phyloP scores from a whole-genome alignment of 2,113 vertebrate genomes.

The Callopanchax toddi region DNA sequence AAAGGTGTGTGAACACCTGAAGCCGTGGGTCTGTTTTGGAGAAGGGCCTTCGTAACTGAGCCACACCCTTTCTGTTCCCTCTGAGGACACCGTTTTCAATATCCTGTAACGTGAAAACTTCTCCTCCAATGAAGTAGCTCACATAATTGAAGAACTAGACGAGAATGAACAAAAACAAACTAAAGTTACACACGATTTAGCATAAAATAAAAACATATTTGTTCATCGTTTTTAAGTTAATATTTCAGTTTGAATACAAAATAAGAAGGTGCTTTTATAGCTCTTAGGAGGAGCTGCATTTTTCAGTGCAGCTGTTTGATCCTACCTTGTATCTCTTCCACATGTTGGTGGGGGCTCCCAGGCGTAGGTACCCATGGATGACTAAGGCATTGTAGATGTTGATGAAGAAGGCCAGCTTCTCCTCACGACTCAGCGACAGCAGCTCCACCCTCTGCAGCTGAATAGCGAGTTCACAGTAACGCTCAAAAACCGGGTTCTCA shows the following conservation, averaged over 20 bases:
- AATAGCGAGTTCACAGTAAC: constrained; percentile 78
- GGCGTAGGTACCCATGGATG: constrained; percentile 79
- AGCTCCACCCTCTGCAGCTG: constrained; percentile 82
- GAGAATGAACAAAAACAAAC: constrained; percentile 2
- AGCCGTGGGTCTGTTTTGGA: constrained; percentile 81
- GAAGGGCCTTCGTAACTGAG: constrained; percentile 80
- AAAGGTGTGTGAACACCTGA: constrained; percentile 59
- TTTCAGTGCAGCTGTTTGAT: constrained; percentile 2
- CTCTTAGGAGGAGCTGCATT: neutral
- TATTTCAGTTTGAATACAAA: too few species aligned
- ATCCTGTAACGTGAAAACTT: constrained; percentile 83
- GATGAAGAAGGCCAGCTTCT: constrained; percentile 85
- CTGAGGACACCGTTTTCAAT: constrained; percentile 83
- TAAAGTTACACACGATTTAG: too few species aligned
- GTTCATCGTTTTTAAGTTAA: too few species aligned
- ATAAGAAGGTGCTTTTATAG: too few species aligned
- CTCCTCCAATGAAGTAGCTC: constrained; percentile 85
- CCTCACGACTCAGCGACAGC: constrained; percentile 75
- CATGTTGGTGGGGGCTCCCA: constrained; percentile 79
- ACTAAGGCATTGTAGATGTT: constrained; percentile 84
- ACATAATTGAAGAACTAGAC: constrained; percentile 85
- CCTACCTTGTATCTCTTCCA: constrained; percentile 84
- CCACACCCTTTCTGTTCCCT: constrained; percentile 81
- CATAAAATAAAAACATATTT: too few species aligned
- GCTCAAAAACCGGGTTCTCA: constrained; percentile 68